A percentile compares a stretch with the other conserved stretches of the same genome.
phyloP scores from a whole-genome alignment of 2,888 invertebrate species.

The Steinernema carpocapsae region DNA sequence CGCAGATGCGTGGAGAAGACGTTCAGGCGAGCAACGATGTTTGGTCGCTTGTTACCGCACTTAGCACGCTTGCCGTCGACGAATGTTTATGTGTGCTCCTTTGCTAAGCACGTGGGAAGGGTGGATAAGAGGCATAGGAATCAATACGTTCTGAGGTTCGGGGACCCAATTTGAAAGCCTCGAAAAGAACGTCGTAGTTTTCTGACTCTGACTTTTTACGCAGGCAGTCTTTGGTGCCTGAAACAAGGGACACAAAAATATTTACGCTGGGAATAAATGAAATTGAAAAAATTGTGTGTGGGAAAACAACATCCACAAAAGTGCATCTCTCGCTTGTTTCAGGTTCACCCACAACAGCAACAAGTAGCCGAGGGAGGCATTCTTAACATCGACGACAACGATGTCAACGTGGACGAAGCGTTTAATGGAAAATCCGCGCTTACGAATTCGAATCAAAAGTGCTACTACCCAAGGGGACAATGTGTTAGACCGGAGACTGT shows the following conservation, averaged over 20 bases:
- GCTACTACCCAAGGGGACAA: constrained; percentile 48
- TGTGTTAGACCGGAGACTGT: constrained; percentile 50
- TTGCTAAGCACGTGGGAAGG: not conserved
- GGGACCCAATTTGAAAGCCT: no score
- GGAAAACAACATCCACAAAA: no score
- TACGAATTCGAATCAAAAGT: constrained; percentile 7
- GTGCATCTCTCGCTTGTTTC: constrained; percentile 10
- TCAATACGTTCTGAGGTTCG: not conserved
- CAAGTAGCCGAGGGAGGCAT: constrained; percentile 16
- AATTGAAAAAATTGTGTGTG: no score
- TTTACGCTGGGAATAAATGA: not conserved
- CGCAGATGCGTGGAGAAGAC: not conserved
- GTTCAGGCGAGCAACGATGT: not conserved
- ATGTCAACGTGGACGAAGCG: constrained; percentile 1
- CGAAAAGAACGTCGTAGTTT: no score
- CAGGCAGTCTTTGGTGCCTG: not conserved
- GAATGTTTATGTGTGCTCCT: not conserved
- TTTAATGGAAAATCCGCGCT: not conserved
- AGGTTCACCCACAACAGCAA: constrained; percentile 43
- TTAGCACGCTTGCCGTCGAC: no score
- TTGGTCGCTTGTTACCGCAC: constrained; percentile 1
- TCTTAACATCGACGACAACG: not conserved
- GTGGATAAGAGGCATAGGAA: not conserved
- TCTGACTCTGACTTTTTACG: not conserved
- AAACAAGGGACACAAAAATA: not conserved